Conservation (phyloP, 2,113 vertebrate genomes). For the Potamarius usumacintae region DNA sequence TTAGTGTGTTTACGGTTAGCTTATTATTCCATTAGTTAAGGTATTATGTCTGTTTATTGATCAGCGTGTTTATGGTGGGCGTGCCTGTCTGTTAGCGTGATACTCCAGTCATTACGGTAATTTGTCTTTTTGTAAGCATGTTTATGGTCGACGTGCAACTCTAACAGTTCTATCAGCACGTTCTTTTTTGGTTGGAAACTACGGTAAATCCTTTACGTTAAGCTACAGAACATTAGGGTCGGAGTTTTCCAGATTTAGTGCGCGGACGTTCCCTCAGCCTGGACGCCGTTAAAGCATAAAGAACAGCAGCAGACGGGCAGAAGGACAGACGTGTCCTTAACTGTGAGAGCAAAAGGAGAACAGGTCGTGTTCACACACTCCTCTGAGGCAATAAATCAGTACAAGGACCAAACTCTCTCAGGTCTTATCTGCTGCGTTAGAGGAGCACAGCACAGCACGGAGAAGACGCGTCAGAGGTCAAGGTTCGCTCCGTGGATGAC, state of each 20-base stretch:
- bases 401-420: background rate
- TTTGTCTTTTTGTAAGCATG: background rate
- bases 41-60: background rate
- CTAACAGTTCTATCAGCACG: background rate
- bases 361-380: background rate
- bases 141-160: background rate
- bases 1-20: background rate
- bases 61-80: background rate
- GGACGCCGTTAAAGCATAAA: background rate
- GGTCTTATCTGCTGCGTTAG: background rate
- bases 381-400: conserved; percentile 18
- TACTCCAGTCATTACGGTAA: background rate
- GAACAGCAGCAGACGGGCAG: background rate
- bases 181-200: background rate
- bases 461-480: background rate
- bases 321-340: background rate
- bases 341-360: background rate
- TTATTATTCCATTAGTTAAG: background rate
- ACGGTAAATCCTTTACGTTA: background rate
- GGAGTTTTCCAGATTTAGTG: background rate
- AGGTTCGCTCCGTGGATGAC: background rate
- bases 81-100: background rate
- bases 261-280: background rate
- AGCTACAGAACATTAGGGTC: background rate
- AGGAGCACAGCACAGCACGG: background rate